These are phyloP conservation scores for Diadema setosum DNA, from an alignment of 35 echinoderm and acorn worm species.

Conservation along the genomic window DNA sequence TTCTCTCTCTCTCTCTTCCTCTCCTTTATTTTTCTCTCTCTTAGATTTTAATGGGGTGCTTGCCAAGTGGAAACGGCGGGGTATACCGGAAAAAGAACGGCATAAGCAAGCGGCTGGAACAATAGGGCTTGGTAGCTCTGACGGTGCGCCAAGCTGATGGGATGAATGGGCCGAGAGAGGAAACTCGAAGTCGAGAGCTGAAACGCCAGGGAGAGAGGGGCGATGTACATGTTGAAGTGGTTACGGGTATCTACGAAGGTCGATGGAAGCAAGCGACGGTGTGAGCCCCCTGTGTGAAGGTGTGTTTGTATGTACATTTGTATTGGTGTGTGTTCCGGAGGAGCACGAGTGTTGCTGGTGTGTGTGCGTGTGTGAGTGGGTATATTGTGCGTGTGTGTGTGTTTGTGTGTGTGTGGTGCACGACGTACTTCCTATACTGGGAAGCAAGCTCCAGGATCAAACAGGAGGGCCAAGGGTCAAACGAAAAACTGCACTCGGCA, in stretches of 20 bases:
- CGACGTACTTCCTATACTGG: background rate
- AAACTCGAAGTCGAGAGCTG: background rate
- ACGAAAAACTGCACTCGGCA: background rate
- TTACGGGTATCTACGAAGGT: background rate
- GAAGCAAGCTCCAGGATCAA: background rate
- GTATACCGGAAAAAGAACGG: background rate
- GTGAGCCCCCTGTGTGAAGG: background rate
- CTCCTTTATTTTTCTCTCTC: no score
- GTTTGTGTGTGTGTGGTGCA: background rate
- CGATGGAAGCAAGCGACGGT: background rate
- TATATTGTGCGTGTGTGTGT: no score
- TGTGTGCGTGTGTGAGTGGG: background rate
- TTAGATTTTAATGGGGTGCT: background rate
- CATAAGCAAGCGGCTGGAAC: slow-evolving; percentile 11
- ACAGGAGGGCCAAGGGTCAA: background rate
- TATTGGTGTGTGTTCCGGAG: background rate
- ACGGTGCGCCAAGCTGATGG: slow-evolving; percentile 9
- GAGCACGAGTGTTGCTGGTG: background rate
- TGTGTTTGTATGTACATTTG: background rate
- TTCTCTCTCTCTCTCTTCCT: no score
- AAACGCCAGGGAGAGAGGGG: background rate
- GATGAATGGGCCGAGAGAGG: background rate
- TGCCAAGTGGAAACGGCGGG: slow-evolving; percentile 5
- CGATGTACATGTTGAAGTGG: background rate
- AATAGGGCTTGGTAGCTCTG: slow-evolving; percentile 4